These are phyloP conservation scores for Lophochroa leadbeateri DNA, from an alignment of 2,113 vertebrate genomes.

Conservation along the genomic window DNA sequence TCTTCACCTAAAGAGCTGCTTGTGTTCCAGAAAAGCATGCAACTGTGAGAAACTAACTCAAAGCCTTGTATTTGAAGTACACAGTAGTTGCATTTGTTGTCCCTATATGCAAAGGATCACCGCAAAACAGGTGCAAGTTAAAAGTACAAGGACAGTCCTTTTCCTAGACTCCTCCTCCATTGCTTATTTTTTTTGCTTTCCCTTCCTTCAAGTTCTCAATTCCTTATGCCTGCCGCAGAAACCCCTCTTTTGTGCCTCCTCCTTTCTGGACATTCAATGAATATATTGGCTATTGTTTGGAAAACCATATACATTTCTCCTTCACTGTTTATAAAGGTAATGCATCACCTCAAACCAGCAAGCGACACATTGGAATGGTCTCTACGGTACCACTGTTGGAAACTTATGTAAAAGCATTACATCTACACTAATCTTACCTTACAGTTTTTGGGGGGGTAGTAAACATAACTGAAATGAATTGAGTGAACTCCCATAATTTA, in stretches of 20 bases:
- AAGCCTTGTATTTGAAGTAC: neutral
- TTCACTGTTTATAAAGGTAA: neutral
- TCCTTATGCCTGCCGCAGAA: neutral
- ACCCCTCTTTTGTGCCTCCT: neutral
- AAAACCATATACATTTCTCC: neutral
- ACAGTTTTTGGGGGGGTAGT: neutral
- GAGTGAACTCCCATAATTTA: neutral
- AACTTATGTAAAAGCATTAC: neutral
- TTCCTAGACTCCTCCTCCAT: neutral
- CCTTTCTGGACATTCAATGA: neutral
- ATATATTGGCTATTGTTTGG: neutral
- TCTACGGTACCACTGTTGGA: neutral
- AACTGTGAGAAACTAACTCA: neutral
- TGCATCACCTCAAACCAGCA: neutral
- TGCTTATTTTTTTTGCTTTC: neutral
- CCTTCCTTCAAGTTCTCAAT: neutral
- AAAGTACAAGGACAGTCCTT: neutral
- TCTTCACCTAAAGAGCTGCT: neutral
- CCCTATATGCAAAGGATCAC: neutral
- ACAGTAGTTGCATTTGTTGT: neutral
- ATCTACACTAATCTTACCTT: neutral
- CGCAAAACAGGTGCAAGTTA: neutral
- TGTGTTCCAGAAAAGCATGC: neutral
- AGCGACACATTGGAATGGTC: neutral
- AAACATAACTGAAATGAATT: neutral